These are phyloP conservation scores for Heliangelus exortis DNA, from an alignment of 2,797 vertebrate genomes.

Conservation along the genomic window DNA sequence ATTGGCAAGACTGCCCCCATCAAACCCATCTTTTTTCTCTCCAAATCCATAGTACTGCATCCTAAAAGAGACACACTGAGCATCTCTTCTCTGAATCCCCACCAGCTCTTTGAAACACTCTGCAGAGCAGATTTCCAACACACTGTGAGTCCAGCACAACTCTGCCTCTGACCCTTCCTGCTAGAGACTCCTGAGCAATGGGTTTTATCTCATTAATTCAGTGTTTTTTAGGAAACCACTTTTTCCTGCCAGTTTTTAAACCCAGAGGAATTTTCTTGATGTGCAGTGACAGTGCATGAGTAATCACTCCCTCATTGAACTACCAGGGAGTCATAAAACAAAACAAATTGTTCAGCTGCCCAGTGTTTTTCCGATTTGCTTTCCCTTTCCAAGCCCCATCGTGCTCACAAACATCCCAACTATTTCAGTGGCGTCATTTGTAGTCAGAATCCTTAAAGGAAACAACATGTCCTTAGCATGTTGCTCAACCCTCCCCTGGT, in stretches of 20 bases:
- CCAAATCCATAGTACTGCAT: not conserved
- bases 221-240: slow-evolving; percentile 31
- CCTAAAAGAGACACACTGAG: not conserved
- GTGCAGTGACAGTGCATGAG: slow-evolving; percentile 45
- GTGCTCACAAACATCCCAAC: slow-evolving; percentile 53
- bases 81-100: not conserved
- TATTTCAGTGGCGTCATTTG: slow-evolving; percentile 63
- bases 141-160: not conserved
- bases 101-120: not conserved
- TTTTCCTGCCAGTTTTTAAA: slow-evolving; percentile 16
- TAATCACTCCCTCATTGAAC: slow-evolving; percentile 31
- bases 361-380: slow-evolving; percentile 49
- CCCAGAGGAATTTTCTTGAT: slow-evolving; percentile 44
- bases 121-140: not conserved
- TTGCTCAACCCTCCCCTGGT: slow-evolving; percentile 59
- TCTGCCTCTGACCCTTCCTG: slow-evolving; percentile 1
- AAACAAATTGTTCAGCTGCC: slow-evolving; percentile 71
- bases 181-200: slow-evolving; percentile 8
- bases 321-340: slow-evolving; percentile 66
- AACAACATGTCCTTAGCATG: slow-evolving; percentile 63
- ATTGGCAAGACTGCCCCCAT: rapidly evolving
- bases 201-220: slow-evolving; percentile 34
- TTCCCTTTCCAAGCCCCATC: slow-evolving; percentile 49
- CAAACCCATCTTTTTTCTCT: not conserved
- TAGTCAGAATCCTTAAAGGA: slow-evolving; percentile 58